These are phyloP conservation scores for Agrotis exclamationis DNA, from an alignment of 2,888 invertebrate genomes.

Conservation along the genomic window DNA sequence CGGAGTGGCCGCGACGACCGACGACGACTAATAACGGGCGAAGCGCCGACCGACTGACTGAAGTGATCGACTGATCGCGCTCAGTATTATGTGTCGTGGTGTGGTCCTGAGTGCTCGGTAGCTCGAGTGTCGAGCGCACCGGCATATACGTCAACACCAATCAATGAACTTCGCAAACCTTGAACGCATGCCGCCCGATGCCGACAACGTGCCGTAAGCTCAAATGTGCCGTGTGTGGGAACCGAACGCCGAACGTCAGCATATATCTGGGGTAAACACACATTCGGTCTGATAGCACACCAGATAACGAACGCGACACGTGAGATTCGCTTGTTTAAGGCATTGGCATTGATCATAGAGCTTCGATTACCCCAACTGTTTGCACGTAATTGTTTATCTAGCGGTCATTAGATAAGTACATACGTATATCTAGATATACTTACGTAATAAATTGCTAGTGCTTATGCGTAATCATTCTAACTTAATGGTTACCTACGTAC, in stretches of 20 bases:
- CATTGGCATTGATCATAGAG: constrained; percentile 39
- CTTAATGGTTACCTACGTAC: neutral
- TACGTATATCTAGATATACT: neutral
- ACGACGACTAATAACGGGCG: constrained; percentile 61
- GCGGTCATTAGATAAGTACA: constrained; percentile 27
- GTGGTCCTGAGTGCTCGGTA: constrained; percentile 41
- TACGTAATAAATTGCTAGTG: constrained; percentile 4
- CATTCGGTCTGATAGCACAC: constrained; percentile 37
- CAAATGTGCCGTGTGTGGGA: constrained; percentile 13
- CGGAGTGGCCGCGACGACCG: constrained; percentile 57
- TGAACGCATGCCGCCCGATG: constrained; percentile 58
- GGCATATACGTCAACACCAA: constrained; percentile 66
- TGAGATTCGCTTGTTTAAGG: constrained; percentile 41
- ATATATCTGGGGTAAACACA: constrained; percentile 15
- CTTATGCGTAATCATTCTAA: neutral
- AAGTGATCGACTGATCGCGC: constrained; percentile 51
- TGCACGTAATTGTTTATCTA: constrained; percentile 36
- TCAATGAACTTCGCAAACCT: constrained; percentile 75
- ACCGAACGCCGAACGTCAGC: constrained; percentile 1
- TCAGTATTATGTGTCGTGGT: constrained; percentile 40
- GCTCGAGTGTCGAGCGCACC: constrained; percentile 47
- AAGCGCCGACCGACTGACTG: constrained; percentile 64
- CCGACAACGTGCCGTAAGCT: constrained; percentile 23
- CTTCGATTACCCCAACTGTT: constrained; percentile 42
- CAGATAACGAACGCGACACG: constrained; percentile 22